These are phyloP conservation scores for Pagetopsis macropterus DNA, from an alignment of 2,797 vertebrate species.

Conservation along the genomic window DNA sequence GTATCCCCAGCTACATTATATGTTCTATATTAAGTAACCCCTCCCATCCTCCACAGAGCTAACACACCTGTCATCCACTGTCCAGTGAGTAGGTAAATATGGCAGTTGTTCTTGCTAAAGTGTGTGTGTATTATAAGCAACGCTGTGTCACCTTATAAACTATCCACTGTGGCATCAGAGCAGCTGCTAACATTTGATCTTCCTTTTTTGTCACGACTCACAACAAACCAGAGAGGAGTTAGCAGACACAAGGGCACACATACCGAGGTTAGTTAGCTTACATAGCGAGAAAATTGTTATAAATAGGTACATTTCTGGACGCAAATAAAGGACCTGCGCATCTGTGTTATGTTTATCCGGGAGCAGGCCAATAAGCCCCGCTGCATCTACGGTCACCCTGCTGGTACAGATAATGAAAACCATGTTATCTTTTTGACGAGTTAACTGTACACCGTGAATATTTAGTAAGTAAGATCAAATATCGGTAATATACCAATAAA, in stretches of 20 bases:
- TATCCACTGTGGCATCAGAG: background rate
- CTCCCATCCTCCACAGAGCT: background rate
- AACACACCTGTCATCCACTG: background rate
- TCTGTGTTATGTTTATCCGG: background rate
- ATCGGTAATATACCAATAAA: accelerated
- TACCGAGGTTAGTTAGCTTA: background rate
- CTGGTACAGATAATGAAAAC: constrained; percentile 17
- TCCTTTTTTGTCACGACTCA: constrained; percentile 49
- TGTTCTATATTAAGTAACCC: constrained; percentile 7
- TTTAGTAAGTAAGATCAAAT: constrained; percentile 9
- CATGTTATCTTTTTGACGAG: constrained; percentile 4
- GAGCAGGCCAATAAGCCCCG: constrained; percentile 2
- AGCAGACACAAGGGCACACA: background rate
- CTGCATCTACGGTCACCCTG: background rate
- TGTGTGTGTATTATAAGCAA: background rate
- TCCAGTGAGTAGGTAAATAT: background rate
- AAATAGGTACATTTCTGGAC: background rate
- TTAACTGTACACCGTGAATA: background rate
- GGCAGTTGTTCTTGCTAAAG: background rate
- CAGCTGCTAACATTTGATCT: constrained; percentile 14
- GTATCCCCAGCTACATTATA: background rate
- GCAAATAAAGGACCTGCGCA: background rate
- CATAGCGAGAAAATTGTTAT: too few relatives aligned
- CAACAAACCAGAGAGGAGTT: background rate
- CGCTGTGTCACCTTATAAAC: constrained; percentile 1